phyloP scores from a whole-genome alignment of 1,140 invertebrate species.

The Atopsyche davidsoni region DNA sequence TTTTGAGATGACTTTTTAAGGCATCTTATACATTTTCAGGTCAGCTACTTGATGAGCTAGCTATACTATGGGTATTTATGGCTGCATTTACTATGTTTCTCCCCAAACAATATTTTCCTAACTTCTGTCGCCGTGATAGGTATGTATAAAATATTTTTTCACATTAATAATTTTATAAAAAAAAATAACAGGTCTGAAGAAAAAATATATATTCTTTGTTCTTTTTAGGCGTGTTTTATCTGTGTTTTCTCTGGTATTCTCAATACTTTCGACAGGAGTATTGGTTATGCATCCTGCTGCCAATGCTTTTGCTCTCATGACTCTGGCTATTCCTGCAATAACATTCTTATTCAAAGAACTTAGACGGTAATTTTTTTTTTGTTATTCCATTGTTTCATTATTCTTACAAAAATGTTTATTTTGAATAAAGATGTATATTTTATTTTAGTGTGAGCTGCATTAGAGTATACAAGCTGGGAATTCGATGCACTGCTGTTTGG shows the following conservation, averaged over 20 bases:
- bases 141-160: conserved; percentile 38
- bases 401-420: conserved; percentile 15
- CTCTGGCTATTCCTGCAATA: conserved; percentile 62
- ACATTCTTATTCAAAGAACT: conserved; percentile 60
- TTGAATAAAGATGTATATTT: conserved; percentile 31
- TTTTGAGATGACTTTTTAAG: conserved; percentile 11
- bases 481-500: conserved; percentile 61
- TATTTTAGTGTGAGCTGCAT: conserved; percentile 55
- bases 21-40: conserved; percentile 39
- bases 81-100: conserved; percentile 68
- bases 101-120: conserved; percentile 63
- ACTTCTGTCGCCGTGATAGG: conserved; percentile 58
- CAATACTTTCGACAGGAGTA: conserved; percentile 58
- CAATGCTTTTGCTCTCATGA: conserved; percentile 75
- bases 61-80: conserved; percentile 76
- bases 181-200: conserved; percentile 11
- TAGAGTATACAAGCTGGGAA: conserved; percentile 59
- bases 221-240: conserved; percentile 49
- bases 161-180: conserved; percentile 14
- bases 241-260: conserved; percentile 50
- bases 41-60: conserved; percentile 72
- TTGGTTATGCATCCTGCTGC: conserved; percentile 65
- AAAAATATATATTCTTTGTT: conserved; percentile 13
- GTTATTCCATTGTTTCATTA: conserved; percentile 40
- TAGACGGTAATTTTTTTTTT: conserved; percentile 50